Conservation (phyloP, 2,888 invertebrate species). For the Alsophila aescularia region DNA sequence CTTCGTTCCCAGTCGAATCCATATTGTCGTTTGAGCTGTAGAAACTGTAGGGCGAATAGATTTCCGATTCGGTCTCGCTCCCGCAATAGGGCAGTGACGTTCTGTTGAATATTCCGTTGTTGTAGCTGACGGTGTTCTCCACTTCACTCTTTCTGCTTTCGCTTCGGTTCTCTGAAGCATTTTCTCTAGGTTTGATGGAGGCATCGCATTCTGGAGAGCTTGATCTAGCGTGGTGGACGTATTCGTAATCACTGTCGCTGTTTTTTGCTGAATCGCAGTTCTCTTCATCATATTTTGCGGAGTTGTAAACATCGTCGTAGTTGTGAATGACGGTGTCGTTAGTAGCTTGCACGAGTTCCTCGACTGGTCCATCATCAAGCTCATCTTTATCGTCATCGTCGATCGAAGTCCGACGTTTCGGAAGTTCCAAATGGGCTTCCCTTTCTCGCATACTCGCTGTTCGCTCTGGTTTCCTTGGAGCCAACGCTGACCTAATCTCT, state of each 20-base stretch:
- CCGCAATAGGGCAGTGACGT: slow-evolving; percentile 92
- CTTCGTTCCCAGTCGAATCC: slow-evolving; percentile 72
- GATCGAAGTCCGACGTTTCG: slow-evolving; percentile 77
- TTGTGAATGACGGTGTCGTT: slow-evolving; percentile 77
- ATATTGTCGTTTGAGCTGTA: slow-evolving; percentile 86
- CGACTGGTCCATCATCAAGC: slow-evolving; percentile 65
- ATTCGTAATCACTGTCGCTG: slow-evolving; percentile 87
- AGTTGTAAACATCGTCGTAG: slow-evolving; percentile 80
- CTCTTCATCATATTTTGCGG: slow-evolving; percentile 76
- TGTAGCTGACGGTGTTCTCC: slow-evolving; percentile 80
- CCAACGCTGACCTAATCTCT: slow-evolving; percentile 92
- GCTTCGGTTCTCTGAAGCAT: slow-evolving; percentile 52
- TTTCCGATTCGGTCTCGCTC: slow-evolving; percentile 93
- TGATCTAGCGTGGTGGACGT: slow-evolving; percentile 86
- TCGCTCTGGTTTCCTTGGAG: slow-evolving; percentile 93
- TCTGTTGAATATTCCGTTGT: slow-evolving; percentile 84
- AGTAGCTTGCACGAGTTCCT: slow-evolving; percentile 75
- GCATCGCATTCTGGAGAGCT: slow-evolving; percentile 89
- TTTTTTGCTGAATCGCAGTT: slow-evolving; percentile 77
- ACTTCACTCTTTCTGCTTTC: slow-evolving; percentile 62
- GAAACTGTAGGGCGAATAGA: slow-evolving; percentile 92
- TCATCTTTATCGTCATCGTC: slow-evolving; percentile 82
- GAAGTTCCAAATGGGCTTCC: slow-evolving; percentile 87
- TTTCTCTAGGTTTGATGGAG: slow-evolving; percentile 76
- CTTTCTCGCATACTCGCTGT: slow-evolving; percentile 94